Evolutionary conservation across 2,113 vertebrate genomes (phyloP), one percentile per base, ranked within the genome.

Genomic region (Phalacrocorax aristotelis): DNA sequence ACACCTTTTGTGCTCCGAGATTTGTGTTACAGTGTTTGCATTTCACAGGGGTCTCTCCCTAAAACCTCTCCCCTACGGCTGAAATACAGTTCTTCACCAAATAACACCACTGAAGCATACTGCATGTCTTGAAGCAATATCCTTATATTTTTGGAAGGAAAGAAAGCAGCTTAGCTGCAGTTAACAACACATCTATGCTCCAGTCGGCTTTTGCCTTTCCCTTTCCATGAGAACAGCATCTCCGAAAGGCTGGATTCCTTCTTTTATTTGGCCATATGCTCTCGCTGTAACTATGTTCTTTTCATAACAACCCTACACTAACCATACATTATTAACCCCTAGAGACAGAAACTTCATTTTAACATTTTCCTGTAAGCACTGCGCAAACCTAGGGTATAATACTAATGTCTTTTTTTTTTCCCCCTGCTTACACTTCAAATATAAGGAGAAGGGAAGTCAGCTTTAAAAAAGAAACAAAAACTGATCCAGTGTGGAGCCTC

Each of bases 261-360:
- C 91, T 94, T 87, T 93, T 87, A 92, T 94, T 94, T 95, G 93
- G 75, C 81, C 75, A 87, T 62, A 79, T 85, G 86, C 83, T 96
- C 60, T 79, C 7, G 0, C 87, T 87, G 87, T 91, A 97, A 95
- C 89, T 96, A 90, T 96, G 93, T 69, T 93, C 74, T 92, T 91
- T 91, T 89, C 78, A 87, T 93, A 94, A 93, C 87, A 94, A 70
- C 62, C 54, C 58, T 66, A 62, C 32, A 42, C 42, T 80, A 95
- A 51, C 66, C 75, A 85, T 90, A 77, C 46, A 74, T 94, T 93
- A 92, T 89, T 94, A 96, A 91, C 27, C 87, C 38, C 49, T 62
- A n/a, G 93, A 76, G 97, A 61, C 40, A 66, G 61, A 94, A 93
- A 92, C 57, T 93, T 96, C 58, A 95, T 93, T 96, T 94, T 51